Evolutionary conservation across 2,888 invertebrate genomes (phyloP).

Genomic region (Dusona sp.): DNA sequence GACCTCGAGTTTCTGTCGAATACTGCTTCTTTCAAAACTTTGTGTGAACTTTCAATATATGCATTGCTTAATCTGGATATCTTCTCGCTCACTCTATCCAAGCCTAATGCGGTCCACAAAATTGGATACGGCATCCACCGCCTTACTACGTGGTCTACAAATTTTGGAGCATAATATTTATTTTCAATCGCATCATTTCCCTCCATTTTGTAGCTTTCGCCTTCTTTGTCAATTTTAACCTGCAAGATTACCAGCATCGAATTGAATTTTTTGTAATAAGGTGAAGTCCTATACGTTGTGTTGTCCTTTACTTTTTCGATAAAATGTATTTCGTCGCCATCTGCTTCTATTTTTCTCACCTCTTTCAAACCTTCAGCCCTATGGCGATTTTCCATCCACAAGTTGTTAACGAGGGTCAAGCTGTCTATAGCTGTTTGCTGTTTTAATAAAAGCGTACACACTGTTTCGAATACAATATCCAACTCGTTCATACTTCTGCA

Average conservation of each 20-base stretch:
- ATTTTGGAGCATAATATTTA: conserved; percentile 59
- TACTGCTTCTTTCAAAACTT: background rate
- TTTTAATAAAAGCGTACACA: conserved; percentile 27
- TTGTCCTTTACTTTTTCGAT: background rate
- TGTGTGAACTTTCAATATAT: conserved; percentile 54
- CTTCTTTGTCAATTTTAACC: background rate
- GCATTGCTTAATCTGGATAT: conserved; percentile 69
- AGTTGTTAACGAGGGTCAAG: background rate
- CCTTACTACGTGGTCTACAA: conserved; percentile 59
- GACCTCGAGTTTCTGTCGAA: too few species aligned
- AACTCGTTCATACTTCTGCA: conserved; percentile 51
- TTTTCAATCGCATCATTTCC: background rate
- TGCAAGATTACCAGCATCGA: background rate
- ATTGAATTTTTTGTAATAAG: conserved; percentile 13
- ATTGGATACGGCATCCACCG: conserved; percentile 67
- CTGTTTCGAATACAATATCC: conserved; percentile 58
- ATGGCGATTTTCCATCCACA: background rate
- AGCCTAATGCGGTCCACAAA: conserved; percentile 63
- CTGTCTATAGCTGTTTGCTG: background rate
- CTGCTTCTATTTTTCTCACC: background rate
- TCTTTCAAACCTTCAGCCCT: background rate
- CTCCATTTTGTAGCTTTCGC: background rate
- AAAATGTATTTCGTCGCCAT: background rate
- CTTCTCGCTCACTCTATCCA: conserved; percentile 57
- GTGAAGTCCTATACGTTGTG: background rate